phyloP scores from a whole-genome alignment of 2,113 vertebrate genomes.

The Shinisaurus crocodilurus region DNA sequence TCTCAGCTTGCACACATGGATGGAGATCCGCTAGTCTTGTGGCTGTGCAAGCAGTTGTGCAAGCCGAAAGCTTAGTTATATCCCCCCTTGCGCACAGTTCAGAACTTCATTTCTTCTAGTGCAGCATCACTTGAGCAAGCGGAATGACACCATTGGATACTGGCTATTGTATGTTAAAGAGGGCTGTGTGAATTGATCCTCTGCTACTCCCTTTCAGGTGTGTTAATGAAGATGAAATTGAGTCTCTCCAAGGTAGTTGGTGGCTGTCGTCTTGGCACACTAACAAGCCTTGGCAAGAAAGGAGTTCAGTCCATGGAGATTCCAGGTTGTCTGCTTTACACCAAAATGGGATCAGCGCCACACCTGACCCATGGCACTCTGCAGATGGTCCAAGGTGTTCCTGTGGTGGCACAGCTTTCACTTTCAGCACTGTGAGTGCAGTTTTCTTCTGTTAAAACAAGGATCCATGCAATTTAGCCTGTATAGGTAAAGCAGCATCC shows the following conservation, averaged over 20 bases:
- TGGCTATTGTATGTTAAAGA: not conserved
- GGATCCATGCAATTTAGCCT: not conserved
- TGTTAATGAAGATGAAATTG: constrained; percentile 79
- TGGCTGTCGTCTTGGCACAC: constrained; percentile 84
- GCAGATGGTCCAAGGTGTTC: constrained; percentile 77
- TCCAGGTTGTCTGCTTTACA: constrained; percentile 92
- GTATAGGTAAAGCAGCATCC: not conserved
- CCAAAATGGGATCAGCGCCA: constrained; percentile 86
- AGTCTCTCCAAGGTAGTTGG: constrained; percentile 79
- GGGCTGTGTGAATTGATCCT: not conserved
- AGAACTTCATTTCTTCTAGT: too few relatives aligned
- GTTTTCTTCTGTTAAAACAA: not conserved
- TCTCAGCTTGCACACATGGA: too few relatives aligned
- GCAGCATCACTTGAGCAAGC: too few relatives aligned
- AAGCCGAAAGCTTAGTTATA: too few relatives aligned
- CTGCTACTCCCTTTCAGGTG: not conserved
- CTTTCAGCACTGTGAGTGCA: constrained; percentile 86
- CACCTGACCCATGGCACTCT: constrained; percentile 91
- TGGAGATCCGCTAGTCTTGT: too few relatives aligned
- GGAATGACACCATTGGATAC: too few relatives aligned
- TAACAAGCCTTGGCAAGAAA: constrained; percentile 80
- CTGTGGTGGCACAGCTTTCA: constrained; percentile 85
- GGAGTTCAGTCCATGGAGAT: constrained; percentile 79
- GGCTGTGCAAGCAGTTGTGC: too few relatives aligned
- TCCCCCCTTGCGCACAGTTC: too few relatives aligned